Percentiles rank a stretch among this genome's conserved stretches.
Evolutionary conservation across 2,888 invertebrate species (phyloP).

Genomic region (Leucophenga montana): DNA sequence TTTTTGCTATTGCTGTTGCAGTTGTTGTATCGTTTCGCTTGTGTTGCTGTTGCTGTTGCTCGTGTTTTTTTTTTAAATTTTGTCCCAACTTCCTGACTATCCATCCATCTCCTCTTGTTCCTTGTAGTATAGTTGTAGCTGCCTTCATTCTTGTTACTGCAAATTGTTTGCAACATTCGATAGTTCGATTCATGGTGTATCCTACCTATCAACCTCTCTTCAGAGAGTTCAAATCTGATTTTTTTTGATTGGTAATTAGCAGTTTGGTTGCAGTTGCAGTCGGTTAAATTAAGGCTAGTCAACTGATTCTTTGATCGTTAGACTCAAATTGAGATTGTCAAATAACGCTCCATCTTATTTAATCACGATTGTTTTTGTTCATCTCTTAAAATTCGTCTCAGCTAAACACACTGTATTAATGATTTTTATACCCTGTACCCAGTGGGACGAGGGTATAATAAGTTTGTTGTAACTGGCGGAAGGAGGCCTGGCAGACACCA

Average conservation of each 20-base stretch:
- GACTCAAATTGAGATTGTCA: too few relatives aligned
- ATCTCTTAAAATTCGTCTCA: too few relatives aligned
- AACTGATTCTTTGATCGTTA: too few relatives aligned
- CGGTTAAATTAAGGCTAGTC: too few relatives aligned
- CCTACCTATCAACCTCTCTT: too few relatives aligned
- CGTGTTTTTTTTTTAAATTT: not conserved
- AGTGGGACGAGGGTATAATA: too few relatives aligned
- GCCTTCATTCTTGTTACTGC: not conserved
- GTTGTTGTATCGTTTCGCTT: conserved; percentile 9
- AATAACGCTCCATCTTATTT: too few relatives aligned
- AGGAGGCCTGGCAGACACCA: too few relatives aligned
- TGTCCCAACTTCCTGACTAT: too few relatives aligned
- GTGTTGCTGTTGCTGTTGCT: conserved; percentile 5
- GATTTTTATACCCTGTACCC: conserved; percentile 1
- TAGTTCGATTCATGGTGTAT: not conserved
- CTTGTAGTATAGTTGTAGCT: conserved; percentile 5
- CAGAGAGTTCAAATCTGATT: conserved; percentile 13
- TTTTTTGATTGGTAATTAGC: conserved; percentile 25
- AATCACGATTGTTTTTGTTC: too few relatives aligned
- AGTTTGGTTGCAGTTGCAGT: conserved; percentile 1
- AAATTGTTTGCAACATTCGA: not conserved
- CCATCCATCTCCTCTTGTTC: too few relatives aligned
- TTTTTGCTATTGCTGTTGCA: conserved; percentile 48
- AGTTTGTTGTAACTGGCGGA: too few relatives aligned
- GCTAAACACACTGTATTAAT: conserved; percentile 31